Evolutionary conservation across 64 coral and sea anemone genomes (phyloP).

Genomic region (Platygyra sinensis): DNA sequence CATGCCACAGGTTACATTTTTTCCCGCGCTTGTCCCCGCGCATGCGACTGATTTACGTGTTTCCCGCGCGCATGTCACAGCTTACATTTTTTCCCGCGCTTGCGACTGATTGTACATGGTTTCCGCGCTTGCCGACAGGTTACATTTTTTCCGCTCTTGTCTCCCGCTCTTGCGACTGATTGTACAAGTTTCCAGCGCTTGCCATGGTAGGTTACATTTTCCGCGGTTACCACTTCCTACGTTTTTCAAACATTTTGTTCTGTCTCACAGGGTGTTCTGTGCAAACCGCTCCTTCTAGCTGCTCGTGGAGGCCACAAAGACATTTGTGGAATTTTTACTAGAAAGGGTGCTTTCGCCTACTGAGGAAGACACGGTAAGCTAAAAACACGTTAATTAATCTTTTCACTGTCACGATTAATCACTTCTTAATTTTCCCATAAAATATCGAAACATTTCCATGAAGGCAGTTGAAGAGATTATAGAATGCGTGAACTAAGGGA

Average conservation of each 20-base stretch:
- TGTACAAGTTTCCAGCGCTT: too few species aligned
- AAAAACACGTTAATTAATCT: neutral
- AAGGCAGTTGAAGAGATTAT: neutral
- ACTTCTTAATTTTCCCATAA: neutral
- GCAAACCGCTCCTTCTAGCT: conserved; percentile 77
- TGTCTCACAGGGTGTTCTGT: conserved; percentile 65
- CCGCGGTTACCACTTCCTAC: neutral
- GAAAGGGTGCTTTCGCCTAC: conserved; percentile 80
- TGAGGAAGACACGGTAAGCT: conserved; percentile 88
- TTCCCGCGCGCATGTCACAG: too few species aligned
- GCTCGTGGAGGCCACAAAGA: conserved; percentile 85
- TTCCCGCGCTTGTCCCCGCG: too few species aligned
- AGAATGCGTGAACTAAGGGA: too few species aligned
- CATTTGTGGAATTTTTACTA: conserved; percentile 87
- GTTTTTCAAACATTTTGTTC: neutral
- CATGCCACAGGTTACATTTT: too few species aligned
- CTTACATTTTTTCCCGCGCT: too few species aligned
- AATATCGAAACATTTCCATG: neutral
- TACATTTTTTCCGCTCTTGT: too few species aligned
- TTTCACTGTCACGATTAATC: neutral
- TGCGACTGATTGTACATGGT: too few species aligned
- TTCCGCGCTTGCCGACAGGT: too few species aligned
- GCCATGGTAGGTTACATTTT: too few species aligned
- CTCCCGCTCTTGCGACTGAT: too few species aligned
- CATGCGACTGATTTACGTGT: too few species aligned